Conservation (phyloP, 1,140 invertebrate genomes). For the Platorchestia sp. region DNA sequence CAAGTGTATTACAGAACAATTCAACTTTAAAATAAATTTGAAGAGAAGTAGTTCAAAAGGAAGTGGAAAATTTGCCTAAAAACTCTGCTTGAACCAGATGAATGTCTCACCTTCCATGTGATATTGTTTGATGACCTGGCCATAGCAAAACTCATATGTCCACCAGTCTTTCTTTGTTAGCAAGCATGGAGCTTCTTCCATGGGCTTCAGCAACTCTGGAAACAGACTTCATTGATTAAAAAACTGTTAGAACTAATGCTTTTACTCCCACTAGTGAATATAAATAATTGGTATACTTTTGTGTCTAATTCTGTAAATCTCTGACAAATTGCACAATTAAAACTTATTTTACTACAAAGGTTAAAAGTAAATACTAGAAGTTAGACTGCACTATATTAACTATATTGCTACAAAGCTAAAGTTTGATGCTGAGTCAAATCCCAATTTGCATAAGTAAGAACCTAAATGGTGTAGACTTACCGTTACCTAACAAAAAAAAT, state of each 20-base stretch:
- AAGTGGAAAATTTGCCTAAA: not conserved
- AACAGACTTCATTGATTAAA: not conserved
- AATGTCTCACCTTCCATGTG: conserved; percentile 72
- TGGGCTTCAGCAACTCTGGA: conserved; percentile 71
- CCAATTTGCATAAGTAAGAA: no score
- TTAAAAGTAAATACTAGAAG: no score
- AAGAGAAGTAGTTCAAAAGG: not conserved
- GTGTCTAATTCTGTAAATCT: no score
- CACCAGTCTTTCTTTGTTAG: conserved; percentile 74
- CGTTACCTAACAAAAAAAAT: no score
- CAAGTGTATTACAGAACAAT: not conserved
- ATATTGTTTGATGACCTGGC: conserved; percentile 74
- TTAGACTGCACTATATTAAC: no score
- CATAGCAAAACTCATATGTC: conserved; percentile 75
- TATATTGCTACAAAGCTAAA: no score
- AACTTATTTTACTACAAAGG: no score
- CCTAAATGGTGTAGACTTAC: no score
- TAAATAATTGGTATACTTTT: no score
- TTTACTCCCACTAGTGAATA: no score
- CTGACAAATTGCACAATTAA: no score
- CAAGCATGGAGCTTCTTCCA: conserved; percentile 69
- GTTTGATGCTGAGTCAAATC: no score
- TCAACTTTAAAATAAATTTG: not conserved
- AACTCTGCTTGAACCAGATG: not conserved
- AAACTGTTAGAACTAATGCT: not conserved